A percentile compares a stretch with the other conserved stretches of the same genome.
Evolutionary conservation across 2,888 invertebrate species (phyloP).

Genomic region (Drosophila yooni): DNA sequence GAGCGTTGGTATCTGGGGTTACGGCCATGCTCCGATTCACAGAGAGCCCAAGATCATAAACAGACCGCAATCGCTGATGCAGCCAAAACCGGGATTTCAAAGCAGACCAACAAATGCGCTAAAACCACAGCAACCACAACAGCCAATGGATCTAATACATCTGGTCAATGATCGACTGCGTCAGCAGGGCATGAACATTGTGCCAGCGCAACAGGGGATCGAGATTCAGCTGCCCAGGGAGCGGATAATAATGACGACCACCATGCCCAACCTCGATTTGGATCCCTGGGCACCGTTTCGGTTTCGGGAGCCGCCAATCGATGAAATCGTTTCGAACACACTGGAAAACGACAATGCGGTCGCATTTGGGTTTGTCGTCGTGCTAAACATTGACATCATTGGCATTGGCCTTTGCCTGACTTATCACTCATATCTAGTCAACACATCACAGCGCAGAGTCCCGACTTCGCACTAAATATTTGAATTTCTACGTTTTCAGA

Average conservation of each 20-base stretch:
- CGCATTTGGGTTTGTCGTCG: slow-evolving; percentile 53
- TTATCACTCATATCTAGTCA: background rate
- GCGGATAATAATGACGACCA: slow-evolving; percentile 1
- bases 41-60: slow-evolving; percentile 43
- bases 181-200: slow-evolving; percentile 67
- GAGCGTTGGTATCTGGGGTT: slow-evolving; percentile 20
- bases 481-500: slow-evolving; percentile 19
- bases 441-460: background rate
- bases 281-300: slow-evolving; percentile 63
- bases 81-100: background rate
- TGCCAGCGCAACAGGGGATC: slow-evolving; percentile 38
- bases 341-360: slow-evolving; percentile 17
- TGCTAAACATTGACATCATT: slow-evolving; percentile 14
- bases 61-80: slow-evolving; percentile 16
- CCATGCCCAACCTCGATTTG: background rate
- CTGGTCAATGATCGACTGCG: slow-evolving; percentile 59
- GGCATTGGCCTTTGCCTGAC: slow-evolving; percentile 4
- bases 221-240: background rate
- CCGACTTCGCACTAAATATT: background rate
- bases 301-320: slow-evolving; percentile 45
- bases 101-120: background rate
- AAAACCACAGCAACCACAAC: background rate
- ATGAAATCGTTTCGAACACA: slow-evolving; percentile 31
- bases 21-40: background rate
- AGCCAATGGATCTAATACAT: slow-evolving; percentile 35